phyloP scores from a whole-genome alignment of 92 coral and sea anemone genomes.

The Umimayanthus chanpuru region DNA sequence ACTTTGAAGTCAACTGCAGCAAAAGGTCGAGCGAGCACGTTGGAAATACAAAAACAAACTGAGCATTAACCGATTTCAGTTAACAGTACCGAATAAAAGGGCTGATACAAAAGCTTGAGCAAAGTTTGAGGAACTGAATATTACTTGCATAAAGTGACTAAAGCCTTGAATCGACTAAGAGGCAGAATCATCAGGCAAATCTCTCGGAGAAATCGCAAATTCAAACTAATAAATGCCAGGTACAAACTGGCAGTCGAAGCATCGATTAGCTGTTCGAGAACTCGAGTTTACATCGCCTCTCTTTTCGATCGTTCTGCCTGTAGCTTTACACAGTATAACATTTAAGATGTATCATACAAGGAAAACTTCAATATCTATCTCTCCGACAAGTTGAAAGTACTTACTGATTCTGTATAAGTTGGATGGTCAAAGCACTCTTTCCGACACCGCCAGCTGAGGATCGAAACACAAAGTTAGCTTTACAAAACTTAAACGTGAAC shows the following conservation, averaged over 20 bases:
- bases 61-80: slow-evolving; percentile 11
- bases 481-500: neutral
- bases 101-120: neutral
- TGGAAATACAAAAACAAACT: slow-evolving; percentile 12
- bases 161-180: neutral
- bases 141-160: neutral
- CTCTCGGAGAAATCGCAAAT: slow-evolving; percentile 24
- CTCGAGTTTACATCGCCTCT: neutral
- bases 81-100: neutral
- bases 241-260: slow-evolving; percentile 13
- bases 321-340: neutral
- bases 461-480: slow-evolving; percentile 38
- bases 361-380: neutral
- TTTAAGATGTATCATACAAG: neutral
- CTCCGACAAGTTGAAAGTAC: slow-evolving; percentile 47
- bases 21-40: slow-evolving; percentile 20
- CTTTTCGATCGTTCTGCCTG: neutral
- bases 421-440: slow-evolving; percentile 95
- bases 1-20: slow-evolving; percentile 17
- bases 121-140: neutral
- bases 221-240: neutral
- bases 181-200: neutral
- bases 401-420: slow-evolving; percentile 97
- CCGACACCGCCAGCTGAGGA: slow-evolving; percentile 98
- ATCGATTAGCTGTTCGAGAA: slow-evolving; percentile 14